A percentile compares a stretch with the other conserved stretches of the same genome.
Evolutionary conservation across 2,797 vertebrate species (phyloP).

Genomic region (Hyperoplus immaculatus): DNA sequence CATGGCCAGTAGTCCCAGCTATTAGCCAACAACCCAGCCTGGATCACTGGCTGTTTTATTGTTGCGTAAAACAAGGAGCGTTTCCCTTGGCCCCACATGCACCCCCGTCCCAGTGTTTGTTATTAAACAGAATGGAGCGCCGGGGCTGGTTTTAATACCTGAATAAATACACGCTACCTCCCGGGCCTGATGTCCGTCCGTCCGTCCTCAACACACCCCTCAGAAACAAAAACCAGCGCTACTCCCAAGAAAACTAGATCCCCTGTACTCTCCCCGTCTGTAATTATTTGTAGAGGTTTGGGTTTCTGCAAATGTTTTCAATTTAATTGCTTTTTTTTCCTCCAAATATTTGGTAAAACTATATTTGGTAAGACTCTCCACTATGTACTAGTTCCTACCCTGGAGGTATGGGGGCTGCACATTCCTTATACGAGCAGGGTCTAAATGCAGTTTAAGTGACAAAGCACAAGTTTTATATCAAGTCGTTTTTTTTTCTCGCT

Average conservation of each 20-base stretch:
- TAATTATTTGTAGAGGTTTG: conserved; percentile 82
- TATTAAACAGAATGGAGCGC: conserved; percentile 71
- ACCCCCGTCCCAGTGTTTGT: conserved; percentile 57
- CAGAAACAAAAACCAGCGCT: conserved; percentile 54
- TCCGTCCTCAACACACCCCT: conserved; percentile 54
- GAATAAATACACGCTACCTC: conserved; percentile 77
- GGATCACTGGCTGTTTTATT: conserved; percentile 57
- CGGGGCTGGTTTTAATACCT: conserved; percentile 69
- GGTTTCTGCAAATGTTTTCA: conserved; percentile 80
- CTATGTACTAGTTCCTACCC: conserved; percentile 30
- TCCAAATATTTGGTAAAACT: conserved; percentile 82
- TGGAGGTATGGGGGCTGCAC: conserved; percentile 42
- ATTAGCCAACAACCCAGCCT: neutral
- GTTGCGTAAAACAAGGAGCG: conserved; percentile 50
- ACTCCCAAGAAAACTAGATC: conserved; percentile 67
- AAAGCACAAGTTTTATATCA: conserved; percentile 16
- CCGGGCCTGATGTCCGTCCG: conserved; percentile 66
- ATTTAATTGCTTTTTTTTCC: conserved; percentile 82
- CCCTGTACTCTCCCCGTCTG: conserved; percentile 25
- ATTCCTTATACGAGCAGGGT: conserved; percentile 42
- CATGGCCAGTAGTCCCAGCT: neutral
- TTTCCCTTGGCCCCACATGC: conserved; percentile 61
- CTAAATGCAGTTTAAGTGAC: conserved; percentile 35
- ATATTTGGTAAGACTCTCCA: conserved; percentile 77
- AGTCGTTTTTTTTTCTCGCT: conserved; percentile 10